Evolutionary conservation across 2,888 invertebrate species (phyloP).

Genomic region (Gnatocerus cornutus): DNA sequence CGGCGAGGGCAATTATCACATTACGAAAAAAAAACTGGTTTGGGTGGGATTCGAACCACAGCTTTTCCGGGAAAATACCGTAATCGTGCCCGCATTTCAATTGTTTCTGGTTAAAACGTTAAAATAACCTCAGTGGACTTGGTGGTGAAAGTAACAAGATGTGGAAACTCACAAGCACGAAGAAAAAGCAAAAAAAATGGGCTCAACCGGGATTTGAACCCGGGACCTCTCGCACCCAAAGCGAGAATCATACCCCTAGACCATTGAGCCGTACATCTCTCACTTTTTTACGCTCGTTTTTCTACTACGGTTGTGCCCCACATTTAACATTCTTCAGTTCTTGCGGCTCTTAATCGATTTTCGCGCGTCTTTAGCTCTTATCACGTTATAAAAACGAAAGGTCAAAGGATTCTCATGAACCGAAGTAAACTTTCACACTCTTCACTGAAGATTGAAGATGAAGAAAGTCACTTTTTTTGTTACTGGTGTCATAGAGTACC

Average conservation of each 20-base stretch:
- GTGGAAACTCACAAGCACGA: no score
- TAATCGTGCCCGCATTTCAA: no score
- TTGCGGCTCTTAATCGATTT: conserved; percentile 18
- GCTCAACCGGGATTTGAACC: conserved; percentile 72
- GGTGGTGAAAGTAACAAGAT: no score
- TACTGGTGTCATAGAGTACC: neutral
- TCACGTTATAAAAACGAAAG: conserved; percentile 32
- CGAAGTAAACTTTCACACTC: conserved; percentile 45
- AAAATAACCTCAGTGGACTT: no score
- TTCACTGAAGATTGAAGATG: conserved; percentile 10
- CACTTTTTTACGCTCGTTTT: no score
- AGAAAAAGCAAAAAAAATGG: conserved; percentile 64
- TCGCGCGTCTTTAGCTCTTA: conserved; percentile 21
- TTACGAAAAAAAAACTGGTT: neutral
- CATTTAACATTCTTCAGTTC: neutral
- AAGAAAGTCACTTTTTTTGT: conserved; percentile 18
- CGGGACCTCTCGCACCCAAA: conserved; percentile 73
- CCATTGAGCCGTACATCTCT: conserved; percentile 68
- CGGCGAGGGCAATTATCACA: neutral
- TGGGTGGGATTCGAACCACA: neutral
- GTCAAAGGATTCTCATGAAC: conserved; percentile 49
- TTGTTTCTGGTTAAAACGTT: no score
- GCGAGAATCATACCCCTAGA: conserved; percentile 73
- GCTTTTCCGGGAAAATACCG: no score
- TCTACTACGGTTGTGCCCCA: no score